Conservation (phyloP, 1,140 invertebrate genomes). For the Lordiphosa mommai region DNA sequence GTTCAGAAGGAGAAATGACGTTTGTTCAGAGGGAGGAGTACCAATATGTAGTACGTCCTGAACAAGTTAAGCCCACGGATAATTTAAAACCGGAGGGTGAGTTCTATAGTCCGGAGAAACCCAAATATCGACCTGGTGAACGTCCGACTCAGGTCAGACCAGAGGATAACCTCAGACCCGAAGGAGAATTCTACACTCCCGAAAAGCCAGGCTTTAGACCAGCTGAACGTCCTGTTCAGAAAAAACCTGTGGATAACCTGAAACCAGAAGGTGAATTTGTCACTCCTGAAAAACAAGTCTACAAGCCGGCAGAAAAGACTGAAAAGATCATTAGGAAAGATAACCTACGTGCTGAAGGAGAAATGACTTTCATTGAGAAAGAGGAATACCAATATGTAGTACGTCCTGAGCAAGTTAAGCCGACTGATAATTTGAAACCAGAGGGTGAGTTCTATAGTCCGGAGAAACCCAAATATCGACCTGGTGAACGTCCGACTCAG, state of each 20-base stretch:
- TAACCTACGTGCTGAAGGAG: slow-evolving; percentile 81
- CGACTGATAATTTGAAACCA: too few species aligned
- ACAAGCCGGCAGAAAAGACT: slow-evolving; percentile 81
- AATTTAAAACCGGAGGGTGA: background rate
- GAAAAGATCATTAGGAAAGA: slow-evolving; percentile 80
- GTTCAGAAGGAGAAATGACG: slow-evolving; percentile 82
- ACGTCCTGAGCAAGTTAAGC: too few species aligned
- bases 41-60: background rate
- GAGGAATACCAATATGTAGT: slow-evolving; percentile 15
- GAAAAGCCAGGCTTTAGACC: too few species aligned
- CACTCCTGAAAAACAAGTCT: too few species aligned
- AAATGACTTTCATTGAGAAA: slow-evolving; percentile 73
- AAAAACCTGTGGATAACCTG: too few species aligned
- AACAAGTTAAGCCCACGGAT: background rate
- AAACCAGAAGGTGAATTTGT: too few species aligned
- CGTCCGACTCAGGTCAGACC: too few species aligned
- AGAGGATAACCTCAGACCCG: too few species aligned
- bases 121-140: background rate
- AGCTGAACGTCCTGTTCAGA: slow-evolving; percentile 56
- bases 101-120: background rate
- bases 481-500: too few species aligned
- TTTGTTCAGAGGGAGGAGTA: slow-evolving; percentile 54
- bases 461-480: too few species aligned
- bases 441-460: too few species aligned
- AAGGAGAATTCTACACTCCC: too few species aligned